Evolutionary conservation across 1,140 invertebrate genomes (phyloP).

Genomic region (Arion vulgaris): DNA sequence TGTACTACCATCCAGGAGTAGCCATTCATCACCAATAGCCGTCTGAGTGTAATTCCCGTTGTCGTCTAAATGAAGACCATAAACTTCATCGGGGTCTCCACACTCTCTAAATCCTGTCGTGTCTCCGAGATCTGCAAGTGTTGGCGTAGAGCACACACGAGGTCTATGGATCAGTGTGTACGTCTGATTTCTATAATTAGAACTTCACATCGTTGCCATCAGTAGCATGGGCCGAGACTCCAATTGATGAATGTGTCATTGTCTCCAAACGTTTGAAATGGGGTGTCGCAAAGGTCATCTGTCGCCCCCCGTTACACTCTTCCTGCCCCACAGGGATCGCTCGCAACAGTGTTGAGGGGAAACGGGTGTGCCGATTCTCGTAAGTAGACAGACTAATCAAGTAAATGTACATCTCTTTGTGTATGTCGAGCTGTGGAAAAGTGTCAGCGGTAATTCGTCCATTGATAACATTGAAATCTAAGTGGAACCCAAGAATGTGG

Average conservation of each 20-base stretch:
- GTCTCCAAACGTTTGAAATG: background rate
- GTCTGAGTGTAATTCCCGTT: too few species aligned
- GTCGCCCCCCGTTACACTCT: background rate
- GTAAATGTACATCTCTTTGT: background rate
- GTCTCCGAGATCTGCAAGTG: background rate
- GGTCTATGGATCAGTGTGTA: background rate
- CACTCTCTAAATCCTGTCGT: background rate
- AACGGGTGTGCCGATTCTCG: background rate
- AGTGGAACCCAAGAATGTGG: background rate
- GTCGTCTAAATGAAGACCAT: too few species aligned
- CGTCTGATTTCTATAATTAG: background rate
- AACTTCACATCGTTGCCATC: background rate
- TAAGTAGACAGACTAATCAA: background rate
- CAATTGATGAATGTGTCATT: background rate
- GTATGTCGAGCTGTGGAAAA: background rate
- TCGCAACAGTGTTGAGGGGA: background rate
- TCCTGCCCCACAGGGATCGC: background rate
- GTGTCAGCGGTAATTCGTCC: background rate
- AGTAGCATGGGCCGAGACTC: background rate
- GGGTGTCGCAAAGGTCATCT: background rate
- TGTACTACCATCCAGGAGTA: too few species aligned
- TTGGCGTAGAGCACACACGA: background rate
- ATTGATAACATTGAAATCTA: too few species aligned
- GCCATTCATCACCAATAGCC: too few species aligned
- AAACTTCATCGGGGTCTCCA: too few species aligned